Base-by-base conservation (phyloP, 2,797 vertebrate genomes). In the Florisuga fusca region DNA sequence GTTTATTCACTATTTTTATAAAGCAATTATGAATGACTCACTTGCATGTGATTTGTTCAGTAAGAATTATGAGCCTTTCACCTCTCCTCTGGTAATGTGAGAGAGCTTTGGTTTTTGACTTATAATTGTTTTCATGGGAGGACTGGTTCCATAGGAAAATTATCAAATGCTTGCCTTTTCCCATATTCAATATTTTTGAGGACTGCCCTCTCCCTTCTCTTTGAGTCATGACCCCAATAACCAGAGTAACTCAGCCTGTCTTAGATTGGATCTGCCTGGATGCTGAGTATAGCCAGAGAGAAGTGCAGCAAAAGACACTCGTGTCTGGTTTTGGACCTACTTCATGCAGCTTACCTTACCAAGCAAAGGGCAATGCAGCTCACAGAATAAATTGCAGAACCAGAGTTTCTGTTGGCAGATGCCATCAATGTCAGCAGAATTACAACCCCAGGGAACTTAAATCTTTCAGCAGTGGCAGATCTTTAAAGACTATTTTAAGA, bases 1-100 rank as follows among this genome's bases (percentile, higher is more conserved):
- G 0, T 90, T 93, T 95, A 92, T 95, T 94, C 92, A 89, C 92
- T 95, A 92, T 95, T 95, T 96, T 95, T 95, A 82, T 93, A 93
- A 93, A 93, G 94, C 85, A 97, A 96, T 96, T 97, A 95, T 76
- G 80, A 96, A 95, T 94, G 92, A 96, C 91, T 97, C 95, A 96
- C 76, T 93, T 48, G 69, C 95, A 91, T 95, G 95, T 95, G 95
- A 84, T 91, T 91, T 84, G 76, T 91, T 95, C 83, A 59, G 71
- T 61, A 93, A 90, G 88, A 95, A 74, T 94, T 94, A 84, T 63
- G 87, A 94, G 83, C 59, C 67, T 95, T 94, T 76, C 82, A 67
- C 80, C 58, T 92, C 80, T 78, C 61, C 84, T 74, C 73, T 84
- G 76, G 33, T 82, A 88, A 88, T 3, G 11, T 73, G 51, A 67